A percentile compares a stretch with the other conserved stretches of the same genome.
phyloP scores from a whole-genome alignment of 1,140 invertebrate genomes.

The Tetragnatha versicolor region DNA sequence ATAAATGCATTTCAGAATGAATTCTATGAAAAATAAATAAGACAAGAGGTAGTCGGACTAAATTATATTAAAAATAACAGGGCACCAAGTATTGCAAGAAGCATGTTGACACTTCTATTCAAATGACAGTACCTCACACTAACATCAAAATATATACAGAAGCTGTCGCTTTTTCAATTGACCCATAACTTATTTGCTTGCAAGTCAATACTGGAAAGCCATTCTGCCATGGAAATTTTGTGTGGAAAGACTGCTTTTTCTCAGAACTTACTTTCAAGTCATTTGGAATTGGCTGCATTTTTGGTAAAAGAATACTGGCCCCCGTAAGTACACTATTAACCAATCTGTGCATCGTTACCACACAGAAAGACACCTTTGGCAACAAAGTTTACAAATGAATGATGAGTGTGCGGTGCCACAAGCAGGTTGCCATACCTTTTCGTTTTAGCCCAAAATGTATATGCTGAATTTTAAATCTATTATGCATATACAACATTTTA shows the following conservation, averaged over 20 bases:
- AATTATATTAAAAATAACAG: slow-evolving; percentile 49
- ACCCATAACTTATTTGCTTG: slow-evolving; percentile 38
- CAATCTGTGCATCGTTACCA: slow-evolving; percentile 8
- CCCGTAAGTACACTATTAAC: slow-evolving; percentile 29
- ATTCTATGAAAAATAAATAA: slow-evolving; percentile 50
- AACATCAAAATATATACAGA: slow-evolving; percentile 55
- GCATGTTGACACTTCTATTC: slow-evolving; percentile 19
- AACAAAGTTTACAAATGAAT: neutral
- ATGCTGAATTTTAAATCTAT: neutral
- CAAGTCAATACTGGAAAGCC: slow-evolving; percentile 17
- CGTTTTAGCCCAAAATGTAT: slow-evolving; percentile 19
- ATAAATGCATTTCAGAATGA: slow-evolving; percentile 48
- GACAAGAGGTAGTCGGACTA: slow-evolving; percentile 54
- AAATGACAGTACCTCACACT: slow-evolving; percentile 50
- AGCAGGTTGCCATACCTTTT: neutral
- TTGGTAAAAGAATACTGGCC: slow-evolving; percentile 27
- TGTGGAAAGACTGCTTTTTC: slow-evolving; percentile 37
- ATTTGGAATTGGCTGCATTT: slow-evolving; percentile 5
- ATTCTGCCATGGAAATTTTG: slow-evolving; percentile 19
- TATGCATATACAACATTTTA: slow-evolving; percentile 15
- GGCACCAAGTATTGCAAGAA: slow-evolving; percentile 24
- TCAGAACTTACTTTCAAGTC: slow-evolving; percentile 30
- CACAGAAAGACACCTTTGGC: slow-evolving; percentile 29
- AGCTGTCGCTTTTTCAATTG: slow-evolving; percentile 19
- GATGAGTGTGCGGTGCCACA: slow-evolving; percentile 3